Evolutionary conservation across 2,888 invertebrate species (phyloP), one percentile per base, ranked within the genome.

Genomic region (Zygothrica quintamaculata): DNA sequence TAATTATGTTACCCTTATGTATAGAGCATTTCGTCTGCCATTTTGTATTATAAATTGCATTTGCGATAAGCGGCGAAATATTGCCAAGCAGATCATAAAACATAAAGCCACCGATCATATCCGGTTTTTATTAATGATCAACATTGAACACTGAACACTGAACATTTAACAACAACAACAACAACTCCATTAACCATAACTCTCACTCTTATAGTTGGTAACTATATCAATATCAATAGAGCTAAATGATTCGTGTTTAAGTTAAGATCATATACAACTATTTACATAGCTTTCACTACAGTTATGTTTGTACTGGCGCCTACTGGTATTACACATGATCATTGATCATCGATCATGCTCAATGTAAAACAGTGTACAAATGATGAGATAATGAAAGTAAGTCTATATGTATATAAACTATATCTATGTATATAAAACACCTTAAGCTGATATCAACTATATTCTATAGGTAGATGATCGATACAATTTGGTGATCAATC

Each of bases 1-100:
- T 88, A 88, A 88, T 88, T 88, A 88, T 76, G 77, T 69, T 74
- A 72, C 64, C 50, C 65, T 64, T 61, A 44, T 60, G 64, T 37
- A 53, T 42, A 50, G 61, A 34, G 29, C 18, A 66, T 77, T 66
- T 75, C 79, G 75, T 52, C 84, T 80, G 80, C 76, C 79, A 85
- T 85, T 79, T 86, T 86, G 79, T 81, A 81, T 84, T 81, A 86
- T 86, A 86, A 86, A 84, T 86, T 84, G 86, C 69, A 58, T 61
- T 71, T 57, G 67, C 73, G 84, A 84, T 84, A 84, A 84, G 84
- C 81, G 69, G 52, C 80, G 76, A 84, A 56, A 72, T 77, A 84
- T 77, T 74, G 61, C 66, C 65, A 57, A 43, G 42, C 51, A 43
- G 50, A 62, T 72, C 60, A 65, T 74, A 60, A 72, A 72, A 65